A percentile compares a stretch with the other conserved stretches of the same genome.
These are phyloP conservation scores for Drosophila erecta DNA, from an alignment of 1,140 invertebrate genomes.

Conservation along the genomic window DNA sequence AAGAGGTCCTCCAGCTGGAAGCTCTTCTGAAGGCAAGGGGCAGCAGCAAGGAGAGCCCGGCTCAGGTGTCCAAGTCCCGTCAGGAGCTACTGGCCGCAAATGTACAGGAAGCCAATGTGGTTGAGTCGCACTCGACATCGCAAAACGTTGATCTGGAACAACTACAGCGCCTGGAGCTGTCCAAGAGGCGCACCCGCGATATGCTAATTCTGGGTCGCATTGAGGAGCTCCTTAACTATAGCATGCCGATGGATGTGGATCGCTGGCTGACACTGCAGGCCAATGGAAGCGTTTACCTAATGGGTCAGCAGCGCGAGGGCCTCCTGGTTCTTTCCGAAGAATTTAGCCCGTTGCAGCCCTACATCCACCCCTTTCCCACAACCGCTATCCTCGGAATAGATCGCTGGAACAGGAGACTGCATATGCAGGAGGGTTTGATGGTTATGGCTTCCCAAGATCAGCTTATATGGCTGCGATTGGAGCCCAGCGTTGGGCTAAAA, in stretches of 20 bases:
- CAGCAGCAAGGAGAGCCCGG: background rate
- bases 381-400: constrained; percentile 40
- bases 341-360: constrained; percentile 24
- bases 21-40: constrained; percentile 26
- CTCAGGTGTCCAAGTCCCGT: constrained; percentile 6
- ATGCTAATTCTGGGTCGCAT: constrained; percentile 65
- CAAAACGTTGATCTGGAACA: constrained; percentile 62
- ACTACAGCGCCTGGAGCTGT: constrained; percentile 60
- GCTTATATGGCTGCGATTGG: constrained; percentile 61
- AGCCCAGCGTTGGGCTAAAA: background rate
- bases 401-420: constrained; percentile 55
- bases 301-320: constrained; percentile 47
- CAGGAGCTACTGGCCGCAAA: constrained; percentile 30
- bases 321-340: constrained; percentile 44
- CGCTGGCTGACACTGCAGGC: constrained; percentile 64
- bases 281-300: constrained; percentile 55
- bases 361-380: constrained; percentile 10
- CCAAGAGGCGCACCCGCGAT: constrained; percentile 70
- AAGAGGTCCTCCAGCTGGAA: constrained; percentile 45
- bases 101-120: constrained; percentile 50
- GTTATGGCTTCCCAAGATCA: constrained; percentile 45
- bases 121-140: constrained; percentile 42
- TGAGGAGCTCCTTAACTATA: constrained; percentile 59
- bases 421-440: constrained; percentile 56
- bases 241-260: constrained; percentile 48